Percentiles rank a stretch among this genome's conserved stretches.
phyloP scores from a whole-genome alignment of 2,888 invertebrate genomes.

The Drosophila prostipennis region DNA sequence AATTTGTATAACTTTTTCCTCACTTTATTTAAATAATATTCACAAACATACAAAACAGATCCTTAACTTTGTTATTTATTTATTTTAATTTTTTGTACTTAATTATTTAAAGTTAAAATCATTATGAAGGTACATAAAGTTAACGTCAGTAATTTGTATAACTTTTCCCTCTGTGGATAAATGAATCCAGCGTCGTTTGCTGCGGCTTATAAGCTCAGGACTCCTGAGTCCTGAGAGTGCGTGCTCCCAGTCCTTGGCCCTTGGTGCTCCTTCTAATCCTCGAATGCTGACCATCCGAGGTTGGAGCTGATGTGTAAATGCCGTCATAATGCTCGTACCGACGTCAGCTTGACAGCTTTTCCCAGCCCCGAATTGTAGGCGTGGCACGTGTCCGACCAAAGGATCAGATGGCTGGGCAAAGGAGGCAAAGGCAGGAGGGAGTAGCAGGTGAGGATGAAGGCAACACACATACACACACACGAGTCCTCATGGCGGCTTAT shows the following conservation, averaged over 20 bases:
- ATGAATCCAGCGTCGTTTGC: slow-evolving; percentile 18
- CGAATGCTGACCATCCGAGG: slow-evolving; percentile 26
- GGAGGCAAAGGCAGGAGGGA: neutral
- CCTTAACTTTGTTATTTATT: too few relatives aligned
- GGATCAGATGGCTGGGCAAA: slow-evolving; percentile 5
- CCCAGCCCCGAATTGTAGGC: slow-evolving; percentile 20
- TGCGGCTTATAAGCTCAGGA: slow-evolving; percentile 43
- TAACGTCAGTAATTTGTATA: too few relatives aligned
- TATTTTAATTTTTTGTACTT: too few relatives aligned
- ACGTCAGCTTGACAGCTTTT: slow-evolving; percentile 65
- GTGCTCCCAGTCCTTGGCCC: slow-evolving; percentile 3
- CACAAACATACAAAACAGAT: too few relatives aligned
- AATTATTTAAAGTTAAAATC: too few relatives aligned
- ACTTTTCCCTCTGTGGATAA: neutral
- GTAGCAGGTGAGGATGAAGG: slow-evolving; percentile 3
- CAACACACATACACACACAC: neutral
- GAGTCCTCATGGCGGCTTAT: slow-evolving; percentile 28
- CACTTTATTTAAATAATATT: too few relatives aligned
- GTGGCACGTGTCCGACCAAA: slow-evolving; percentile 32
- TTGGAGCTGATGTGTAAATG: slow-evolving; percentile 65
- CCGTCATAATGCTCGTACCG: slow-evolving; percentile 74
- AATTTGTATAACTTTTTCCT: too few relatives aligned
- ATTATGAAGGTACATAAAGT: too few relatives aligned
- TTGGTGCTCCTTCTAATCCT: slow-evolving; percentile 37
- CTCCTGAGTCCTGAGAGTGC: slow-evolving; percentile 16